phyloP scores from a whole-genome alignment of 2,888 invertebrate genomes.

The Tachystola acroxantha region DNA sequence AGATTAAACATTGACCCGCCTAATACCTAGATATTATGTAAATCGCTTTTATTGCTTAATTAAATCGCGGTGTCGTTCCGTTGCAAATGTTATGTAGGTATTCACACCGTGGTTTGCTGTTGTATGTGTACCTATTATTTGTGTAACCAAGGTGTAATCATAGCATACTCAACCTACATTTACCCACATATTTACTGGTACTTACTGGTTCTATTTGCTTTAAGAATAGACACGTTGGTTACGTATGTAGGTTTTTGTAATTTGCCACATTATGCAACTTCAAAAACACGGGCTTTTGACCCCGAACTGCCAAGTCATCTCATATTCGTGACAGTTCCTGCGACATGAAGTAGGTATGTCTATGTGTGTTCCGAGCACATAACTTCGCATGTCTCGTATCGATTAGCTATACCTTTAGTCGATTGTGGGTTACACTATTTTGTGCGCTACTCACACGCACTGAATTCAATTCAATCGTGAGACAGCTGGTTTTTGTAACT shows the following conservation, averaged over 20 bases:
- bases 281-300: slow-evolving; percentile 10
- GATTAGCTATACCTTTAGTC: background rate
- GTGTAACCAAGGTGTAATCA: background rate
- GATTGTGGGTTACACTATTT: slow-evolving; percentile 1
- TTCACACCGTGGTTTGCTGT: background rate
- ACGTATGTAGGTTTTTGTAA: slow-evolving; percentile 3
- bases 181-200: too few relatives aligned
- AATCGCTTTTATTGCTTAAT: background rate
- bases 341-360: slow-evolving; percentile 3
- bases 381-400: slow-evolving; percentile 6
- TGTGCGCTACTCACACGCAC: slow-evolving; percentile 2
- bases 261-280: slow-evolving; percentile 12
- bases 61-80: background rate
- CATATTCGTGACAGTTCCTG: slow-evolving; percentile 1
- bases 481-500: slow-evolving; percentile 3
- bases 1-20: background rate
- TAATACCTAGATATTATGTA: background rate
- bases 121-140: background rate
- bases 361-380: background rate
- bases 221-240: slow-evolving; percentile 1
- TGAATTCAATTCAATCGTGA: slow-evolving; percentile 7
- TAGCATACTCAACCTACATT: too few relatives aligned
- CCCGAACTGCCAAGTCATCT: slow-evolving; percentile 7
- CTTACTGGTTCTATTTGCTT: slow-evolving; percentile 1
- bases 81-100: background rate